Base-by-base conservation (phyloP, 2,797 vertebrate genomes). In the Alfaro cultratus region DNA sequence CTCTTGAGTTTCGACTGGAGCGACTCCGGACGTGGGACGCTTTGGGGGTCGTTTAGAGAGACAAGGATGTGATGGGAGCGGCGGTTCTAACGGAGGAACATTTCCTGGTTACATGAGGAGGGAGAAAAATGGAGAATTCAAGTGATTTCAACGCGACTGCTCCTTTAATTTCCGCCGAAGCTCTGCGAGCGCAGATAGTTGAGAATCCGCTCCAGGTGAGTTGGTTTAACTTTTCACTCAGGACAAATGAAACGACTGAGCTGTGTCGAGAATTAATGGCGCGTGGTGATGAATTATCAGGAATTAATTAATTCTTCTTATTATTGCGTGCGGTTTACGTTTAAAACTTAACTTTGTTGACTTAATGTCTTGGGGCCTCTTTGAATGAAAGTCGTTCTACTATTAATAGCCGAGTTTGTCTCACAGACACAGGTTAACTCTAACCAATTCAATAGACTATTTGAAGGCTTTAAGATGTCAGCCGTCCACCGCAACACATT, bases 201-300 rank as follows among this genome's bases (percentile, higher is more conserved):
- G 89, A 94, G 45, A 94, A 92, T 43, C 92, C 93, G 0, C 84
- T 95, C 0, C 89, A 78, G 94, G 95, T 95, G 78, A 76, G 87
- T 87, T 41, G 64, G 75, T 78, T 74, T 5, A 13, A 77, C 9
- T 76, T n/a, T 46, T 57, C 6, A 4, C 29, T 23, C 8, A 34
- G 29, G 4, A 47, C 29, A 74, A 57, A 57, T 13, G 7, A 62
- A 9, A 16, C 4, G 1, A 1, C n/a, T 18, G 60, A 23, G 4
- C 49, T 39, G 62, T 9, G 34, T 39, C 8, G 34, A 23, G 18
- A 23, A 23, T 67, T 10, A 67, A 39, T 39, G 60, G 15, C 16
- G 60, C 34, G 5, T 15, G 31, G 31, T 36, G 18, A 39, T 23
- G 3, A 11, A 36, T 67, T 15, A 23, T 36, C 34, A 39, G 16